These are phyloP conservation scores for Oreotrochilus melanogaster DNA, from an alignment of 2,113 vertebrate species.

Conservation along the genomic window DNA sequence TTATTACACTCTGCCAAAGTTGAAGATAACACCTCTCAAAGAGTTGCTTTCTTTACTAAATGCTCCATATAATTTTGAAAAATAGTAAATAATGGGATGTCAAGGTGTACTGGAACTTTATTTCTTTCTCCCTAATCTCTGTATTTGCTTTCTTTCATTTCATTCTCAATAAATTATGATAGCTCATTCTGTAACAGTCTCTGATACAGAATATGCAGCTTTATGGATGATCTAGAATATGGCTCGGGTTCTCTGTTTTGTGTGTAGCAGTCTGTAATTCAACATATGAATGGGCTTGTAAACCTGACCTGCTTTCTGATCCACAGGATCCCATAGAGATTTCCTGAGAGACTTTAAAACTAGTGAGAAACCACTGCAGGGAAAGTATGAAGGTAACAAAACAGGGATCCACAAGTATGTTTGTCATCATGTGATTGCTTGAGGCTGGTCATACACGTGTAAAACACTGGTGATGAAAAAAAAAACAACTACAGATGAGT, in stretches of 20 bases:
- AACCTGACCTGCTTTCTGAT: background rate
- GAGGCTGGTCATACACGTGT: conserved; percentile 8
- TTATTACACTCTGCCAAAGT: background rate
- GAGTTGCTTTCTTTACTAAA: background rate
- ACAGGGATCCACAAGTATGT: conserved; percentile 23
- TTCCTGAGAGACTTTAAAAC: conserved; percentile 45
- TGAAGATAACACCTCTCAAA: background rate
- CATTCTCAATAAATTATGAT: background rate
- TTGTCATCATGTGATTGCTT: background rate
- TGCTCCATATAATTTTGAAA: background rate
- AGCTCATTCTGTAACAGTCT: background rate
- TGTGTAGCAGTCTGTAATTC: background rate
- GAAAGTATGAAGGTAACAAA: conserved; percentile 47
- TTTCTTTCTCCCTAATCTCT: background rate
- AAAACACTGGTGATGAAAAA: conserved; percentile 48
- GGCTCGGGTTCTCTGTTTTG: background rate
- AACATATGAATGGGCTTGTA: background rate
- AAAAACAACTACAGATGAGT: background rate
- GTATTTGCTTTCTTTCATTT: background rate
- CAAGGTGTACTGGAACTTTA: background rate
- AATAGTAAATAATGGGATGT: background rate
- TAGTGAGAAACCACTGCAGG: background rate
- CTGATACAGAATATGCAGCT: background rate
- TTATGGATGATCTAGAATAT: background rate
- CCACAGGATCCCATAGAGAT: background rate